Conservation (phyloP, 2,888 invertebrate genomes). For the Onchidella celtica region DNA sequence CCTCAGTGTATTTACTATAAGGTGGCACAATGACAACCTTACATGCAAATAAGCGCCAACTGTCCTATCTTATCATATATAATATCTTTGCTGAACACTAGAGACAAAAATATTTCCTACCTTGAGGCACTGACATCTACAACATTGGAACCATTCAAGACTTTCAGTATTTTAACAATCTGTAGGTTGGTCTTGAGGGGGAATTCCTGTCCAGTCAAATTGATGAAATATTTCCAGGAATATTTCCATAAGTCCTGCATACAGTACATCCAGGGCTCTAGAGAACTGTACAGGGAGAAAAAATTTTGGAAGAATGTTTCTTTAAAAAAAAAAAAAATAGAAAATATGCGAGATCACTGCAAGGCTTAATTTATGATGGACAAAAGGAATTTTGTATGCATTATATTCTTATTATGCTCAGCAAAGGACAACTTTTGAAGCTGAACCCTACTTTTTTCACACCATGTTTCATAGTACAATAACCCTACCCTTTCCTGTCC, state of each 20-base stretch:
- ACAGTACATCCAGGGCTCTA: slow-evolving; percentile 52
- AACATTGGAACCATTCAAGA: slow-evolving; percentile 52
- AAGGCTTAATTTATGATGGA: background rate
- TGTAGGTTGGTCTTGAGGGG: slow-evolving; percentile 56
- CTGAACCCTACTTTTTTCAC: too few species aligned
- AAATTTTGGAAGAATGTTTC: too few species aligned
- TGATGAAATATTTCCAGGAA: slow-evolving; percentile 55
- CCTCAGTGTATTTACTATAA: too few species aligned
- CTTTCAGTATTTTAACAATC: slow-evolving; percentile 50
- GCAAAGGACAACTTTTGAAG: too few species aligned
- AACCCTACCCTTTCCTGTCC: too few species aligned
- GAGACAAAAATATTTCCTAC: slow-evolving; percentile 37
- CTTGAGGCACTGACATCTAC: slow-evolving; percentile 50
- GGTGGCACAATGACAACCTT: too few species aligned
- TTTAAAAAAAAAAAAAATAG: background rate
- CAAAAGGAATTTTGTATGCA: background rate
- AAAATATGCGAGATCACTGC: too few species aligned
- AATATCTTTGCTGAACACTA: too few species aligned
- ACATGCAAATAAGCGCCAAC: too few species aligned
- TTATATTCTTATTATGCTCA: background rate
- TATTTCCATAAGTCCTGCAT: slow-evolving; percentile 53
- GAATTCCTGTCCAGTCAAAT: slow-evolving; percentile 56
- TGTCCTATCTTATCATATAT: too few species aligned
- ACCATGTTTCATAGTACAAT: too few species aligned
- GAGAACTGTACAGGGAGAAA: slow-evolving; percentile 47